A percentile compares a stretch with the other conserved stretches of the same genome.
These are phyloP conservation scores for Vireo altiloquus DNA, from an alignment of 2,113 vertebrate species.

Conservation along the genomic window DNA sequence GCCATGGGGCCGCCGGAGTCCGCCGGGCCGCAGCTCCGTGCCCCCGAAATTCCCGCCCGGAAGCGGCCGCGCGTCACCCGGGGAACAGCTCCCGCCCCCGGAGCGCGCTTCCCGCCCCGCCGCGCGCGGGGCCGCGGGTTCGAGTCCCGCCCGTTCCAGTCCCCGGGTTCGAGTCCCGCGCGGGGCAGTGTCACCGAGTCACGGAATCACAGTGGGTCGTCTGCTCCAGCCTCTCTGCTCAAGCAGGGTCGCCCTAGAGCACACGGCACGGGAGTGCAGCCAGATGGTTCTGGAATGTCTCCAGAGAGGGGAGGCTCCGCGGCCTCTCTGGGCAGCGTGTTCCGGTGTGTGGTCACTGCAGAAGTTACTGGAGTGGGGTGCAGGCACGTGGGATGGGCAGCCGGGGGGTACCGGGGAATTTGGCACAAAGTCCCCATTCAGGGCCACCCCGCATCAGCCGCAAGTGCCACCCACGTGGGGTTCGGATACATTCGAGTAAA, in stretches of 20 bases:
- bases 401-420: rapidly evolving
- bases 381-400: neutral
- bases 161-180: neutral
- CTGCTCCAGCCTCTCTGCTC: neutral
- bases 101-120: neutral
- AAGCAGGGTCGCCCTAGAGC: rapidly evolving
- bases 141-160: rapidly evolving
- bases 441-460: neutral
- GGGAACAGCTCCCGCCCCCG: neutral
- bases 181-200: rapidly evolving
- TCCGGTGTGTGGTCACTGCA: rapidly evolving
- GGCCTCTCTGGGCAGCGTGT: no score
- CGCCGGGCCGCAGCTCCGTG: neutral
- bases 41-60: constrained; percentile 52
- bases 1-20: neutral
- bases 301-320: neutral
- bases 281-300: neutral
- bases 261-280: rapidly evolving
- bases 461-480: neutral
- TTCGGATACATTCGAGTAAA: neutral
- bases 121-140: no score
- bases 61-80: neutral
- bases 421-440: neutral
- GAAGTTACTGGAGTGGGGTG: rapidly evolving
- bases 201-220: rapidly evolving